Percentiles rank a stretch among this genome's conserved stretches.
These are phyloP conservation scores for Thunnus maccoyii DNA, from an alignment of 2,113 vertebrate species.

Conservation along the genomic window DNA sequence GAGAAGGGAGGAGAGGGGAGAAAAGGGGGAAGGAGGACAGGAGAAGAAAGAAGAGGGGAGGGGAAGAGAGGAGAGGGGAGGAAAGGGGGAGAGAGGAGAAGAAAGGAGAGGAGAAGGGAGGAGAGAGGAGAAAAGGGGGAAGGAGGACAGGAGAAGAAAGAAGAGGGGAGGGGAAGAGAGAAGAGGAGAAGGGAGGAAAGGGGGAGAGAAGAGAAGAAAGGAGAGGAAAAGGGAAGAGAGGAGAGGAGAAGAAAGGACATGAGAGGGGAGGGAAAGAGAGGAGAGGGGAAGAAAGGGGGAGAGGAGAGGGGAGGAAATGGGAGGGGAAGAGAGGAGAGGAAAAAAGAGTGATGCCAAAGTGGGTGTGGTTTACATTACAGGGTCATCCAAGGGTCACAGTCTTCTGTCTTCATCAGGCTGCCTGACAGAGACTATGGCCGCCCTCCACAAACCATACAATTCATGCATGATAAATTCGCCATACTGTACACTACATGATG, in stretches of 20 bases:
- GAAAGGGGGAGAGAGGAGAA: background rate
- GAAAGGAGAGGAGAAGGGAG: background rate
- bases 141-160: background rate
- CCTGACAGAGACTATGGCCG: constrained; percentile 39
- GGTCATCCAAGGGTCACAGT: constrained; percentile 71
- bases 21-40: background rate
- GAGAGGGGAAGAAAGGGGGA: background rate
- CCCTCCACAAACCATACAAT: background rate
- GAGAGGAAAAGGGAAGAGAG: background rate
- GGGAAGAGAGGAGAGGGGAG: background rate
- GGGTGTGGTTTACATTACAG: constrained; percentile 44
- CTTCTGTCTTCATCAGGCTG: constrained; percentile 58
- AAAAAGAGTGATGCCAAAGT: constrained; percentile 23
- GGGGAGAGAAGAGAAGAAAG: background rate
- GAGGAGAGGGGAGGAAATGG: background rate
- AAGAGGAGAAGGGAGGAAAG: background rate
- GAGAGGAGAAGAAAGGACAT: background rate
- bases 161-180: background rate
- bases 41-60: background rate
- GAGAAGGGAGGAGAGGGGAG: background rate
- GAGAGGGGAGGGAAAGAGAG: background rate
- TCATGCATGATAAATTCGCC: constrained; percentile 1
- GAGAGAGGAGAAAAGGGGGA: background rate
- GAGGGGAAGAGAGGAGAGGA: background rate
- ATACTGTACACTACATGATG: background rate